Evolutionary conservation across 2,888 invertebrate genomes (phyloP).

Genomic region (Sarcophaga caerulescens): DNA sequence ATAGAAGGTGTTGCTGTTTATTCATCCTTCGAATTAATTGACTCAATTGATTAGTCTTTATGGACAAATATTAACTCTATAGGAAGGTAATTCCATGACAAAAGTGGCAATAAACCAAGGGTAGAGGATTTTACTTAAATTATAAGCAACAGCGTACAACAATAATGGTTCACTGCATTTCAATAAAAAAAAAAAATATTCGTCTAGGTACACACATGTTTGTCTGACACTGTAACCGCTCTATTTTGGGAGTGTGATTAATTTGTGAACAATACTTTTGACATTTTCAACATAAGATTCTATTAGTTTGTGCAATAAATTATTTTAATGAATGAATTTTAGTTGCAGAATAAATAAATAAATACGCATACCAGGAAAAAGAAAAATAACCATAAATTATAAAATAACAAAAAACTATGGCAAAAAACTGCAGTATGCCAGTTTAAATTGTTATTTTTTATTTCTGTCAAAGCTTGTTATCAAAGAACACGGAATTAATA

Average conservation of each 20-base stretch:
- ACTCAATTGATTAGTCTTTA: no score
- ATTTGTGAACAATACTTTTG: conserved; percentile 7
- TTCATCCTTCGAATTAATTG: no score
- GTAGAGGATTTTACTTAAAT: no score
- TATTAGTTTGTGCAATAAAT: conserved; percentile 18
- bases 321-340: neutral
- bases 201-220: neutral
- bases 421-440: neutral
- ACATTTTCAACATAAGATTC: conserved; percentile 14
- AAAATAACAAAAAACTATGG: neutral
- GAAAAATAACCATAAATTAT: neutral
- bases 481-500: neutral
- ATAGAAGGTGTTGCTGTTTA: no score
- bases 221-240: neutral
- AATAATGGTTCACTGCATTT: no score
- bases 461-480: neutral
- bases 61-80: no score
- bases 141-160: no score
- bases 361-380: neutral
- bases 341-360: neutral
- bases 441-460: no score
- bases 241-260: neutral
- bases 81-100: no score
- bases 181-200: no score
- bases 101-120: no score